Percentiles rank a stretch among this genome's conserved stretches.
These are phyloP conservation scores for Galerucella calmariensis DNA, from an alignment of 2,888 invertebrate species.

Conservation along the genomic window DNA sequence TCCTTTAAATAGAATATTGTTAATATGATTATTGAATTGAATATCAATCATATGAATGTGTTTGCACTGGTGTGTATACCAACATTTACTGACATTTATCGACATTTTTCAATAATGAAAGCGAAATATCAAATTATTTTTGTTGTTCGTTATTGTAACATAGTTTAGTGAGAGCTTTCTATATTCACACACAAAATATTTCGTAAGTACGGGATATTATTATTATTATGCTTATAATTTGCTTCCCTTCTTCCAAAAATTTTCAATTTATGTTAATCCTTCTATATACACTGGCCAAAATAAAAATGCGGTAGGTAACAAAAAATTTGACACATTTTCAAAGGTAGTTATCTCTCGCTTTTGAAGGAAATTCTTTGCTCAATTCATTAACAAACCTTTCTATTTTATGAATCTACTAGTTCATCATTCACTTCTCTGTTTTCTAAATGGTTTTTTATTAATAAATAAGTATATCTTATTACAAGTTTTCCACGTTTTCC, in stretches of 20 bases:
- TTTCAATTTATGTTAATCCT: neutral
- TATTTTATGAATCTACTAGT: too few species aligned
- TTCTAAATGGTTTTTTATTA: too few species aligned
- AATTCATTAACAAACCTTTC: too few species aligned
- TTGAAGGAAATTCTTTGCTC: too few species aligned
- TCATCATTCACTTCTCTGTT: too few species aligned
- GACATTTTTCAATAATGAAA: neutral
- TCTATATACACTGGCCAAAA: too few species aligned
- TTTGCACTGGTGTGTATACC: constrained; percentile 2
- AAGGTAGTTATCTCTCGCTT: too few species aligned
- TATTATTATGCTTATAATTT: neutral
- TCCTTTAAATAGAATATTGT: neutral
- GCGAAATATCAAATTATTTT: neutral
- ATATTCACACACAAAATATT: neutral
- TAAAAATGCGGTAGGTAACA: too few species aligned
- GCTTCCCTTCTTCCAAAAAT: too few species aligned
- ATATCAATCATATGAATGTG: neutral
- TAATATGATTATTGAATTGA: neutral
- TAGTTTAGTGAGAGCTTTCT: neutral
- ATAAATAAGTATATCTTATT: too few species aligned
- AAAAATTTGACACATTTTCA: too few species aligned
- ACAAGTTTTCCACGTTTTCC: neutral
- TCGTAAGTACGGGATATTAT: neutral
- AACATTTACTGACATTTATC: neutral
- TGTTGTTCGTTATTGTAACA: neutral